Evolutionary conservation across 2,113 vertebrate species (phyloP).

Genomic region (Oostethus manadensis): DNA sequence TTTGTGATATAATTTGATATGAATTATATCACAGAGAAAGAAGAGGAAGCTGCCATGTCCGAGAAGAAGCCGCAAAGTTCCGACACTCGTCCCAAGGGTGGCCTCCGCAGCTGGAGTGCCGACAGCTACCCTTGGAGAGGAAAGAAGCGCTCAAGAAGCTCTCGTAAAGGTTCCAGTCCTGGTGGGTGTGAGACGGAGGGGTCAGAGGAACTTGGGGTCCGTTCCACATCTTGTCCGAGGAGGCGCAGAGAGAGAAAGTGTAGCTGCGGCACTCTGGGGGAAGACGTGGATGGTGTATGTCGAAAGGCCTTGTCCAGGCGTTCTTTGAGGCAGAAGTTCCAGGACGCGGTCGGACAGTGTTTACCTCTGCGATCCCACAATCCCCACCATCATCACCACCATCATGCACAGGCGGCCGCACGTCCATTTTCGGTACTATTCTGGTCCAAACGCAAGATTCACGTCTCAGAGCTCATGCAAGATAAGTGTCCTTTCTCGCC

Average conservation of each 20-base stretch:
- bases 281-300: constrained; percentile 79
- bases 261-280: constrained; percentile 77
- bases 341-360: constrained; percentile 93
- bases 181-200: constrained; percentile 66
- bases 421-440: constrained; percentile 72
- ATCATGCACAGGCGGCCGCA: constrained; percentile 61
- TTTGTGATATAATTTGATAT: no score
- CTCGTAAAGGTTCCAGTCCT: constrained; percentile 61
- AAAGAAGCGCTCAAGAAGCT: constrained; percentile 86
- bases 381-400: constrained; percentile 76
- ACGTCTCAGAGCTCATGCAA: constrained; percentile 91
- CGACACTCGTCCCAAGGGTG: constrained; percentile 83
- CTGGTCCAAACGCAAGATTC: constrained; percentile 90
- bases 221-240: constrained; percentile 67
- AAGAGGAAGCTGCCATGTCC: constrained; percentile 55
- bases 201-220: constrained; percentile 51
- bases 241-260: constrained; percentile 82
- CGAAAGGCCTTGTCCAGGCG: constrained; percentile 80
- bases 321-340: constrained; percentile 91
- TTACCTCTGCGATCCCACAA: constrained; percentile 86
- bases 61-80: constrained; percentile 73
- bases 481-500: constrained; percentile 93
- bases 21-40: constrained; percentile 24
- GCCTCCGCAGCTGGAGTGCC: constrained; percentile 85
- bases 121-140: constrained; percentile 90